Evolutionary conservation across 2,888 invertebrate genomes (phyloP).

Genomic region (Yponomeuta malinellus): DNA sequence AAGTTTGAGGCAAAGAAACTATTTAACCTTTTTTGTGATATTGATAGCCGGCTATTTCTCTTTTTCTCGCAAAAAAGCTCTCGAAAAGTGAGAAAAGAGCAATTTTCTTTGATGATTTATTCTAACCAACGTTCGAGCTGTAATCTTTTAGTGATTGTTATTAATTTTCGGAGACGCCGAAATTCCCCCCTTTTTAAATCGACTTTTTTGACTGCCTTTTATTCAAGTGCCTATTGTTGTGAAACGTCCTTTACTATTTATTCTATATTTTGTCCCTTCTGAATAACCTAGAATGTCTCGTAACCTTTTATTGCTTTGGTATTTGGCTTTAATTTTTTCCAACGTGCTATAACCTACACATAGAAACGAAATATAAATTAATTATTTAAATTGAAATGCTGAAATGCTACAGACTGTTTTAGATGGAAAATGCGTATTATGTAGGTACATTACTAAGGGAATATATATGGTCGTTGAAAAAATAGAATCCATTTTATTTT

Average conservation of each 20-base stretch:
- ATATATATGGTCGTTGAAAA: too few species aligned
- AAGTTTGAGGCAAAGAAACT: background rate
- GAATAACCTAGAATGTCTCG: too few species aligned
- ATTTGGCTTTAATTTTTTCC: too few species aligned
- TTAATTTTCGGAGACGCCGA: background rate
- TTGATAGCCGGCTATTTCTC: background rate
- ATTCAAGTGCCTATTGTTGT: background rate
- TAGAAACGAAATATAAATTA: too few species aligned
- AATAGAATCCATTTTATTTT: background rate
- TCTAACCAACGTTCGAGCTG: background rate
- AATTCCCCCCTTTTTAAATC: background rate
- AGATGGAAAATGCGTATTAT: too few species aligned
- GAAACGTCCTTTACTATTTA: background rate
- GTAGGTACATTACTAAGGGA: too few species aligned
- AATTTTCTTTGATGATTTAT: background rate
- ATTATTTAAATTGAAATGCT: too few species aligned
- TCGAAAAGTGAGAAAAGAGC: background rate
- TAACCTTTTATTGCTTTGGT: too few species aligned
- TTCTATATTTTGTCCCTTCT: too few species aligned
- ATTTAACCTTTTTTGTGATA: background rate
- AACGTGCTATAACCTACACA: too few species aligned
- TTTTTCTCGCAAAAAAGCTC: background rate
- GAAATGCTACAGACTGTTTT: too few species aligned
- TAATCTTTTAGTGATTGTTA: constrained; percentile 1
- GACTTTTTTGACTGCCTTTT: background rate